Evolutionary conservation across 2,113 vertebrate species (phyloP).

Genomic region (Brachyhypopomus occidentalis): DNA sequence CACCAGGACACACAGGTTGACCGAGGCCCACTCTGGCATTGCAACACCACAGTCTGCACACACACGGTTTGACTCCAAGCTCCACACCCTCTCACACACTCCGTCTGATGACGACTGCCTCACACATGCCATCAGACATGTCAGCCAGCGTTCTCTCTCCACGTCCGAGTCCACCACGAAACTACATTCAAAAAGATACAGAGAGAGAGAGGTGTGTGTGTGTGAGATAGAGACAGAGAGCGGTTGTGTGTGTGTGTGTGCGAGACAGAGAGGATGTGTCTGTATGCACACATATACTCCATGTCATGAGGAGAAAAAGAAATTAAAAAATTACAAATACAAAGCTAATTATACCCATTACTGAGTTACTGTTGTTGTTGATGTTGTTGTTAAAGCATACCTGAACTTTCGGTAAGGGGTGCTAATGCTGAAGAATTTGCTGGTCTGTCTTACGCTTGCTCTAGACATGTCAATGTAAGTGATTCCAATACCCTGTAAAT

Average conservation of each 20-base stretch:
- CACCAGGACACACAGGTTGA: conserved; percentile 83
- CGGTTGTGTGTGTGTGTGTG: no score
- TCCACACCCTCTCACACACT: conserved; percentile 78
- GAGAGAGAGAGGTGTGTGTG: no score
- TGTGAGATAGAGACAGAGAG: background rate
- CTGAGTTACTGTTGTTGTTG: background rate
- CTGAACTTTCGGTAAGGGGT: conserved; percentile 82
- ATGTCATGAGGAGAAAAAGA: background rate
- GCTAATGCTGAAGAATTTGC: conserved; percentile 77
- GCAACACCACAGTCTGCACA: conserved; percentile 77
- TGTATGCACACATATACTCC: no score
- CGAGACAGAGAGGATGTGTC: background rate
- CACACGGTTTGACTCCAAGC: conserved; percentile 64
- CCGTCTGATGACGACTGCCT: conserved; percentile 73
- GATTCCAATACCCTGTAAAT: conserved; percentile 75
- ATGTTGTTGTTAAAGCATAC: conserved; percentile 53
- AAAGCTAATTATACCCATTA: no score
- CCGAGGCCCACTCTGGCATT: conserved; percentile 80
- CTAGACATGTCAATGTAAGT: conserved; percentile 81
- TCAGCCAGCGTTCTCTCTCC: conserved; percentile 79
- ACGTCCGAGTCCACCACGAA: conserved; percentile 73
- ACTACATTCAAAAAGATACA: conserved; percentile 57
- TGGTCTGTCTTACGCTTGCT: conserved; percentile 76
- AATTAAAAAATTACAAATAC: background rate
- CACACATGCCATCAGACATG: conserved; percentile 73